phyloP scores from a whole-genome alignment of 2,888 invertebrate species.

The Pristionchus entomophagus region DNA sequence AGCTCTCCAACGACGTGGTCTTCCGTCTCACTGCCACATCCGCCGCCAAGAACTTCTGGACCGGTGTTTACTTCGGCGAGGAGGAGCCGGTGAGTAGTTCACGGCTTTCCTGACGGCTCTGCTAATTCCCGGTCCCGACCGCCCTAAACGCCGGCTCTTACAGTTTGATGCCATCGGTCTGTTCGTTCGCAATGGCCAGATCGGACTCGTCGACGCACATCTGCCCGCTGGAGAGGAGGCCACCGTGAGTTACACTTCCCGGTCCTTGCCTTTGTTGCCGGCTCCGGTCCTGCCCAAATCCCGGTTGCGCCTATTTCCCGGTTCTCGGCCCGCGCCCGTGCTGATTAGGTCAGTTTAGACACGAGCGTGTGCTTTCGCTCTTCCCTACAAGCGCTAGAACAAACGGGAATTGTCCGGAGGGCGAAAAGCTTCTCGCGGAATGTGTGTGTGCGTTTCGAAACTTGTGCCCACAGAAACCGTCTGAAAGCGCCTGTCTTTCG shows the following conservation, averaged over 20 bases:
- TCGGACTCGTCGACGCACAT: conserved; percentile 60
- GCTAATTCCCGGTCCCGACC: not conserved
- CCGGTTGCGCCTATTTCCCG: conserved; percentile 2
- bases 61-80: conserved; percentile 58
- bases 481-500: too few relatives aligned
- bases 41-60: conserved; percentile 57
- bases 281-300: too few relatives aligned
- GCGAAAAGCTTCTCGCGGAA: not conserved
- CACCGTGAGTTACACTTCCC: conserved; percentile 12
- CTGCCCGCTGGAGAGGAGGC: conserved; percentile 38
- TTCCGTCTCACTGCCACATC: conserved; percentile 58
- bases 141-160: not conserved
- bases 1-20: conserved; percentile 61
- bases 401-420: not conserved
- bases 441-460: not conserved
- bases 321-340: not conserved
- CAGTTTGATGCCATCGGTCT: conserved; percentile 62
- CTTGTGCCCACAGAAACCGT: too few relatives aligned
- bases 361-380: not conserved
- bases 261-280: too few relatives aligned
- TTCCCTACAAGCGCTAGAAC: not conserved
- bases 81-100: conserved; percentile 56
- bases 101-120: not conserved
- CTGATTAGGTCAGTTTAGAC: conserved; percentile 11
- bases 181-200: conserved; percentile 62